phyloP scores from a whole-genome alignment of 2,888 invertebrate genomes.

The Tenthredo notha region DNA sequence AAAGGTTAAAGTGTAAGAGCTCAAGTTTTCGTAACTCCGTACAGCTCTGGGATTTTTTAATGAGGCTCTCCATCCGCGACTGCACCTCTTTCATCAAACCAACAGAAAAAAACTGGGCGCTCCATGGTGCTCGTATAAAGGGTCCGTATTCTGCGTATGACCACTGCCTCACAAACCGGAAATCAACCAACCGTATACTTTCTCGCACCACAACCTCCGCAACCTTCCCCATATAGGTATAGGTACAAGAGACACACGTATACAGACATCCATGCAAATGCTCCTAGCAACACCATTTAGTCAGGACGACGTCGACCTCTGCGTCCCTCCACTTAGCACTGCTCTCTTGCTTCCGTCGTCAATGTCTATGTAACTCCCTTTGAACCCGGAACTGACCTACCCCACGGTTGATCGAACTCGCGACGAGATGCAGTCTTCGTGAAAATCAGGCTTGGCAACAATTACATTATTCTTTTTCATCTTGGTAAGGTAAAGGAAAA shows the following conservation, averaged over 20 bases:
- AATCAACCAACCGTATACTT: conserved; percentile 36
- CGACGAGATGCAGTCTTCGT: background rate
- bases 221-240: no score
- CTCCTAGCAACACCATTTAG: conserved; percentile 36
- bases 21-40: conserved; percentile 13
- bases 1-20: conserved; percentile 46
- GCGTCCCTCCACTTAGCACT: background rate
- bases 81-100: conserved; percentile 35
- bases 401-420: background rate
- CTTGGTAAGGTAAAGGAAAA: background rate
- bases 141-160: conserved; percentile 24
- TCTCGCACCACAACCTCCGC: conserved; percentile 29
- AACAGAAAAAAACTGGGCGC: conserved; percentile 29
- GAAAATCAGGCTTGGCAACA: background rate
- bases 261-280: background rate
- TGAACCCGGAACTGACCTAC: conserved; percentile 30
- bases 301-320: background rate
- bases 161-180: background rate
- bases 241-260: no score
- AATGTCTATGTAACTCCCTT: background rate
- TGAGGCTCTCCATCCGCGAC: conserved; percentile 65
- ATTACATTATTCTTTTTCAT: background rate
- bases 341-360: background rate
- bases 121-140: conserved; percentile 1
- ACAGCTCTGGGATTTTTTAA: conserved; percentile 66